phyloP scores from a whole-genome alignment of 2,113 vertebrate species.

The Pheucticus melanocephalus region DNA sequence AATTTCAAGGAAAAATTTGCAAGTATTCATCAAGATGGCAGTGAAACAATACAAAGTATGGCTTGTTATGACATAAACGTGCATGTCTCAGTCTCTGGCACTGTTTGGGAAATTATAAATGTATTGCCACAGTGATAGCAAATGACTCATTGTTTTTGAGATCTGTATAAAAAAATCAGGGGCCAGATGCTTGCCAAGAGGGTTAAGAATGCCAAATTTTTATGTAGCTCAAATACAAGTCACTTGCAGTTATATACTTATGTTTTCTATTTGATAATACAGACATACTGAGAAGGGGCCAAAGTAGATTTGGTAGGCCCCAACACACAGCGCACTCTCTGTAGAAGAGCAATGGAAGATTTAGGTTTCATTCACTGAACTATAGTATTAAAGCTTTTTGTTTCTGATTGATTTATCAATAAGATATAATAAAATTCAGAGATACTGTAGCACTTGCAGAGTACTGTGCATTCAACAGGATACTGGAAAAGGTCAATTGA shows the following conservation, averaged over 20 bases:
- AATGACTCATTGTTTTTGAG: not conserved
- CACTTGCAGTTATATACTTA: not conserved
- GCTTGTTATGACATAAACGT: not conserved
- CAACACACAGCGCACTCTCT: not conserved
- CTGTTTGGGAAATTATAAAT: not conserved
- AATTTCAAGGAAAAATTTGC: not conserved
- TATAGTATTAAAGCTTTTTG: not conserved
- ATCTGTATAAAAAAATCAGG: not conserved
- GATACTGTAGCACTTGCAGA: not conserved
- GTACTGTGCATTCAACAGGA: not conserved
- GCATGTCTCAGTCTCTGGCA: not conserved
- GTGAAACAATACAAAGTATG: not conserved
- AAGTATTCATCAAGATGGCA: not conserved
- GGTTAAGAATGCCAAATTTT: not conserved
- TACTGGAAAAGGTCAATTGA: not conserved
- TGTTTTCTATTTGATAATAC: not conserved
- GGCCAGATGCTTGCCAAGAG: not conserved
- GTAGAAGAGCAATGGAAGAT: not conserved
- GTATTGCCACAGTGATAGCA: not conserved
- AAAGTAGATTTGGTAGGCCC: not conserved
- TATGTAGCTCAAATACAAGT: not conserved
- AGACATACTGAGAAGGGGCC: not conserved
- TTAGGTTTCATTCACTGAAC: not conserved
- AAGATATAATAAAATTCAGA: not conserved
- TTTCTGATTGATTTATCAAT: not conserved